A percentile compares a stretch with the other conserved stretches of the same genome.
These are phyloP conservation scores for Drosophila tsacasi DNA, from an alignment of 1,140 invertebrate species.

Conservation along the genomic window DNA sequence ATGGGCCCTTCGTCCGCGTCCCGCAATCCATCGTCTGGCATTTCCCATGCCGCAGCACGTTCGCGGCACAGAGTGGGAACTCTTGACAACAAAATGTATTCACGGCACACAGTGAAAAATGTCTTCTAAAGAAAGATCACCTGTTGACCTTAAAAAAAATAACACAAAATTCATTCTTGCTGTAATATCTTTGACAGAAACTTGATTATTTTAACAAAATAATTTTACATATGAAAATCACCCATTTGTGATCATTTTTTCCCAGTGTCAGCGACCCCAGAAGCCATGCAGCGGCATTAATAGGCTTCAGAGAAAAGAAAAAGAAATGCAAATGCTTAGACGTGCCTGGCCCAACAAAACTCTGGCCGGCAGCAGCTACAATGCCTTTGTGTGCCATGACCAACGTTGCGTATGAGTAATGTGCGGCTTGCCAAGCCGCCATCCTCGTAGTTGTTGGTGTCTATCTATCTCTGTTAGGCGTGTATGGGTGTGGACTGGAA, in stretches of 20 bases:
- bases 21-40: constrained; percentile 3
- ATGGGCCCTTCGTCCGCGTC: constrained; percentile 10
- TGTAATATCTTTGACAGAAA: neutral
- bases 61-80: constrained; percentile 19
- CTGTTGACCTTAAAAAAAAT: neutral
- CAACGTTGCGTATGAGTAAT: constrained; percentile 76
- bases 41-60: constrained; percentile 55
- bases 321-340: constrained; percentile 67
- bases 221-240: neutral
- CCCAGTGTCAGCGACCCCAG: constrained; percentile 34
- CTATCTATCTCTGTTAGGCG: constrained; percentile 18
- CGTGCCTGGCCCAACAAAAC: constrained; percentile 47
- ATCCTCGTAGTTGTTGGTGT: constrained; percentile 5
- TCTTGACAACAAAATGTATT: constrained; percentile 33
- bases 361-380: constrained; percentile 34
- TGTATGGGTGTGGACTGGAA: constrained; percentile 29
- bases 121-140: too few species aligned
- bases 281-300: constrained; percentile 74
- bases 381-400: constrained; percentile 46
- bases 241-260: neutral
- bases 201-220: too few species aligned
- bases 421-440: constrained; percentile 62
- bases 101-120: constrained; percentile 6
- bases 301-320: constrained; percentile 34
- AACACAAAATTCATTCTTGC: neutral